Evolutionary conservation across 1,140 invertebrate genomes (phyloP), one percentile per base, ranked within the genome.

Genomic region (Zaprionus nigranus): DNA sequence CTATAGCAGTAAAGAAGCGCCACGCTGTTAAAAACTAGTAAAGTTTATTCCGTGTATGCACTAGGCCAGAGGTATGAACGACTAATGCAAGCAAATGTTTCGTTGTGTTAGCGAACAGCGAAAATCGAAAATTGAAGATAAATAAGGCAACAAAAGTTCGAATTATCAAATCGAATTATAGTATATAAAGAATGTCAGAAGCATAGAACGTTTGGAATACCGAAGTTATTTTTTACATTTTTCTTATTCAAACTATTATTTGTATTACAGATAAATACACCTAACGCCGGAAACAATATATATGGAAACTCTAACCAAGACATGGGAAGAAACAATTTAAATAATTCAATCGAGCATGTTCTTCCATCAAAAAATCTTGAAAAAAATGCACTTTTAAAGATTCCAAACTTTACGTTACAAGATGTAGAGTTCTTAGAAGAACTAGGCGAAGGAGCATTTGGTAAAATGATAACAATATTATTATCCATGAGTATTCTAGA

Each of bases 371-470:
- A 93, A 73, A 94, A 92, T 54, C 84, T 93, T 43, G 91, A 92
- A 57, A 71, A 78, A 26, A 90, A 93, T 88, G 93, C 94, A 28
- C 90, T 95, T 62, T 91, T 94, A 73, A 93, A 95, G 92, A 95
- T 97, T 77, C 95, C 95, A 82, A 96, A 94, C 75, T 98, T 95
- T 93, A 95, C 95, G 1, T 93, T 96, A 63, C 95, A 96, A 54
- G 96, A 97, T 90, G 96, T 99, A 0, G 94, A 96, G 68, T 99
- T 99, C 88, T 94, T 98, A 38, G 97, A 99, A 93, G 98, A 99
- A 93, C 93, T 99, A 2, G 98, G 98, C 12, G 98, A 99, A 94
- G 98, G 98, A 26, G 97, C 98, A 56, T 99, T 99, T 94, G 98
- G 98, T 94, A 95, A 94, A 56, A 64, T 7, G 2, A 46, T 17